Conservation (phyloP, 1,140 invertebrate genomes). For the Drosophila varians region DNA sequence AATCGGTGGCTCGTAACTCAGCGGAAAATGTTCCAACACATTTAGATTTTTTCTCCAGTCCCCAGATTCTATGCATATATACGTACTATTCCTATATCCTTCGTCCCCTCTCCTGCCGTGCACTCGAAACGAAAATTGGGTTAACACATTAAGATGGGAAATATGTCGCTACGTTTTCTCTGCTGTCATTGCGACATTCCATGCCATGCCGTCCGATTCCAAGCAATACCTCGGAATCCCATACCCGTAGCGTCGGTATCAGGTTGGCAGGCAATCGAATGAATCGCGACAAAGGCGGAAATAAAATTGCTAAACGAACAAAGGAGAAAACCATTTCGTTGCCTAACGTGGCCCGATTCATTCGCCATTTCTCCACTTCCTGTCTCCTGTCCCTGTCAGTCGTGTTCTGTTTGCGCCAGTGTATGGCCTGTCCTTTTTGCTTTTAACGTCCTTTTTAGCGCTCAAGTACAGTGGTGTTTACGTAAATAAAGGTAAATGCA, state of each 20-base stretch:
- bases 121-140: conserved; percentile 73
- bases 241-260: conserved; percentile 21
- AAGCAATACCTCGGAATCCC: conserved; percentile 9
- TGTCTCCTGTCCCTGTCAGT: background rate
- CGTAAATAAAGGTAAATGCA: conserved; percentile 6
- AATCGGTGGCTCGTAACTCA: conserved; percentile 19
- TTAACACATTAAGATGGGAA: conserved; percentile 72
- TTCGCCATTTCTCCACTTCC: conserved; percentile 9
- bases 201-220: conserved; percentile 17
- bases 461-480: conserved; percentile 44
- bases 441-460: conserved; percentile 60
- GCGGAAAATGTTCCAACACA: conserved; percentile 11
- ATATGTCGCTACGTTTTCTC: conserved; percentile 36
- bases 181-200: conserved; percentile 44
- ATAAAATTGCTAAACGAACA: conserved; percentile 78
- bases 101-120: conserved; percentile 13
- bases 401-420: conserved; percentile 29
- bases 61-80: background rate
- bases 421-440: conserved; percentile 47
- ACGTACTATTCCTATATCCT: background rate
- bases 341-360: conserved; percentile 29
- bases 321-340: conserved; percentile 54
- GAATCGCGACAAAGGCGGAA: conserved; percentile 77
- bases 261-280: conserved; percentile 76
- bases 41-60: conserved; percentile 13